Evolutionary conservation across 2,888 invertebrate species (phyloP).

Genomic region (Anorthoa munda): DNA sequence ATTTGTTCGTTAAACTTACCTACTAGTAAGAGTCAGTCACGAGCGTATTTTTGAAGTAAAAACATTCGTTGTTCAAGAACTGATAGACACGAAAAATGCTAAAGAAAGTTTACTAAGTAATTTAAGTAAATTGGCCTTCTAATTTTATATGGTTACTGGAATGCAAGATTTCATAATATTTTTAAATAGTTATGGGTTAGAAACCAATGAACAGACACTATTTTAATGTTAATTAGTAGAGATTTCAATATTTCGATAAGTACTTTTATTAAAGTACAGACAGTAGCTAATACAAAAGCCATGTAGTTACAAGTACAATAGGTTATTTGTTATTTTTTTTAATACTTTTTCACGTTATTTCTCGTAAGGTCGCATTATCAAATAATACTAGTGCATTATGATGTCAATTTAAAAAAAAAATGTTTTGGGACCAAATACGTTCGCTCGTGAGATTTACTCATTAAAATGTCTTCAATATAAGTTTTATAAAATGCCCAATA

Average conservation of each 20-base stretch:
- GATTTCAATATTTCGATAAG: constrained; percentile 27
- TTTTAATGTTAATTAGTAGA: constrained; percentile 26
- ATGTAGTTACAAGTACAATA: constrained; percentile 63
- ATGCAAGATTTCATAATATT: constrained; percentile 40
- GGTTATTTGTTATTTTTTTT: constrained; percentile 23
- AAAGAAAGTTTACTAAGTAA: neutral
- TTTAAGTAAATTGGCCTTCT: constrained; percentile 24
- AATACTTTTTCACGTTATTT: constrained; percentile 18
- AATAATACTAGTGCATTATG: constrained; percentile 8
- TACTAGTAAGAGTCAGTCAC: neutral
- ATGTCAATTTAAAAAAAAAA: neutral
- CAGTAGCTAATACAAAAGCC: constrained; percentile 52
- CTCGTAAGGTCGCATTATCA: constrained; percentile 30
- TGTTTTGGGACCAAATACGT: constrained; percentile 57
- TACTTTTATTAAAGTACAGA: constrained; percentile 48
- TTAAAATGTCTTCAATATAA: constrained; percentile 14
- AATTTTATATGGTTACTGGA: constrained; percentile 29
- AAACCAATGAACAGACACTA: constrained; percentile 50
- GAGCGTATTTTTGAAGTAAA: neutral
- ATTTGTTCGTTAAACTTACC: neutral
- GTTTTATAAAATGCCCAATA: constrained; percentile 12
- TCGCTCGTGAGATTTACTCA: constrained; percentile 25
- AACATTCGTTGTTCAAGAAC: neutral
- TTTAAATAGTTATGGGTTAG: constrained; percentile 28
- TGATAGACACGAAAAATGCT: neutral